Evolutionary conservation across 2,113 vertebrate species (phyloP), one percentile per base, ranked within the genome.

Genomic region (Macrotis lagotis): DNA sequence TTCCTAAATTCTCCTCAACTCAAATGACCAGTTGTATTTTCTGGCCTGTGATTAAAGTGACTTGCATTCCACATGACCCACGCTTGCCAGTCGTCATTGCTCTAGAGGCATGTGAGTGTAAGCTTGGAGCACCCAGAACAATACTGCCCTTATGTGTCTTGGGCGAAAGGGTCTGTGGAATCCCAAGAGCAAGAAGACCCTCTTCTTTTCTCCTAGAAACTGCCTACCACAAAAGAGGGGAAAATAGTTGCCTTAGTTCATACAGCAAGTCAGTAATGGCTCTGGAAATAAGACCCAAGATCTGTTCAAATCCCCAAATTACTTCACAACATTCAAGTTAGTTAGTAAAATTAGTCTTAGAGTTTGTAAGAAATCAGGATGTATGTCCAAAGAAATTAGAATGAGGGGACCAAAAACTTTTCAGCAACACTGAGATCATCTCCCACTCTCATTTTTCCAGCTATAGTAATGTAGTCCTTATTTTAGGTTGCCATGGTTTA

Each of bases 241-340:
- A 26, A 51, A 22, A 8, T 3, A 0, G 51, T 3, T 25, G 48
- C 53, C 0, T 0, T 0, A 4, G 50, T 50, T 48, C 53, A 48
- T 8, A 0, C 0, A 37, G 53, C 53, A 37, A 0, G 0, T 1
- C 25, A 48, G 66, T 83, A 8, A 24, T 44, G n/a, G n/a, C 16
- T 19, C 37, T 83, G n/a, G 66, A 83, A 44, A 44, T 83, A 48
- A 48, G n/a, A 44, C 50, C 25, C 24, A 7, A 48, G 88, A 50
- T 53, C 74, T 66, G 59, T 22, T 90, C 83, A 92, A 3, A 52
- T 26, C 91, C 55, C 24, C 1, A 51, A 25, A n/a, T 16, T 52
- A n/a, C 1, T 8, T 59, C 44, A 91, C 51, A 49, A 10, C 83
- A 88, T 48, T 12, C 50, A 37, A 25, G 50, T 11, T 0, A 8